Evolutionary conservation across 2,113 vertebrate species (phyloP).

Genomic region (Cygnus buccinator): DNA sequence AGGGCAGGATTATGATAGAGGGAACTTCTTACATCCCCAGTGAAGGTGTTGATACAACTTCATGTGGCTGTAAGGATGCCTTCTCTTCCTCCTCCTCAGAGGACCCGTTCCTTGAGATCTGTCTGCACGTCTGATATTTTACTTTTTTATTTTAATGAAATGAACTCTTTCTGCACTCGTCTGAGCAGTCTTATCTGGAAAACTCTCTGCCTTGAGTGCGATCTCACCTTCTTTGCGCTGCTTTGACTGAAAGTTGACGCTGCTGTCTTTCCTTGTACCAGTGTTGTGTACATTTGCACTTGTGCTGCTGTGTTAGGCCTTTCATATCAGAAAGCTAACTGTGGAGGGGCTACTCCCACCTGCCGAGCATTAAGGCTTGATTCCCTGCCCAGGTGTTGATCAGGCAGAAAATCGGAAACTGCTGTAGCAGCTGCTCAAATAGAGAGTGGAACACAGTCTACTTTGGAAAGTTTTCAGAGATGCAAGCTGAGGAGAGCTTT

Average conservation of each 20-base stretch:
- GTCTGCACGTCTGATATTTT: not conserved
- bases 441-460: not conserved
- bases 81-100: not conserved
- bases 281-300: fast-evolving
- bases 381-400: not conserved
- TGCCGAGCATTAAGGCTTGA: not conserved
- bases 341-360: not conserved
- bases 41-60: not conserved
- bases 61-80: not conserved
- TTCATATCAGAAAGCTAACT: not conserved
- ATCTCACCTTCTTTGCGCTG: not conserved
- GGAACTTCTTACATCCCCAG: not conserved
- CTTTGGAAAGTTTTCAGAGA: not conserved
- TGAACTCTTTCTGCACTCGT: not conserved
- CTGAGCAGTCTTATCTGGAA: not conserved
- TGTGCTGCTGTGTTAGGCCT: not conserved
- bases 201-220: not conserved
- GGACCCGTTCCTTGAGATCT: not conserved
- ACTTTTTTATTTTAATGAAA: not conserved
- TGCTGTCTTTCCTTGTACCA: not conserved
- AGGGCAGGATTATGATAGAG: not conserved
- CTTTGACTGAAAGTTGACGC: not conserved
- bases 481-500: not conserved
- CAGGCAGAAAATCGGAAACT: not conserved
- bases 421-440: not conserved